Conservation (phyloP, 2,888 invertebrate genomes). For the Andricus curvator region DNA sequence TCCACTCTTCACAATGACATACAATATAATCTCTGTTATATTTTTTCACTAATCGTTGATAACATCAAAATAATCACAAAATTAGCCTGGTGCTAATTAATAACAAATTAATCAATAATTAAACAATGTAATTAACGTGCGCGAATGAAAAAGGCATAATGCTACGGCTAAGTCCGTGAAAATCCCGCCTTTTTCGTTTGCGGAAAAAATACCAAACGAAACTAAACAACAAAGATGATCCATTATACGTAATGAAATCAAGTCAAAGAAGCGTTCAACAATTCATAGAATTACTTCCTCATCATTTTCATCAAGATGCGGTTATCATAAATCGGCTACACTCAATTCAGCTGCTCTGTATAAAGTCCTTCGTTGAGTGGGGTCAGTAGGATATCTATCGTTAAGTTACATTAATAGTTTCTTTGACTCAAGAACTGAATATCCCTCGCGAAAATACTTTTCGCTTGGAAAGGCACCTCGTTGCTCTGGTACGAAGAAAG, state of each 20-base stretch:
- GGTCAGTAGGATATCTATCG: slow-evolving; percentile 54
- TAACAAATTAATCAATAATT: slow-evolving; percentile 67
- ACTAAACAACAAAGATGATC: slow-evolving; percentile 73
- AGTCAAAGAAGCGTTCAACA: slow-evolving; percentile 68
- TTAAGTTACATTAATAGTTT: slow-evolving; percentile 46
- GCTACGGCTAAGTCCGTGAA: slow-evolving; percentile 4
- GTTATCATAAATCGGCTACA: slow-evolving; percentile 62
- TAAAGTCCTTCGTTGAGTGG: slow-evolving; percentile 55
- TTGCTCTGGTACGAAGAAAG: slow-evolving; percentile 62
- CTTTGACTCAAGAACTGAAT: slow-evolving; percentile 27
- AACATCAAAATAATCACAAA: slow-evolving; percentile 71
- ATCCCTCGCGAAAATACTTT: slow-evolving; percentile 28
- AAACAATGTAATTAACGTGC: slow-evolving; percentile 58
- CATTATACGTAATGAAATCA: slow-evolving; percentile 74
- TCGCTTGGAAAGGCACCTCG: slow-evolving; percentile 65
- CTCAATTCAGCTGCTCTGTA: slow-evolving; percentile 61
- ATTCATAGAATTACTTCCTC: slow-evolving; percentile 61
- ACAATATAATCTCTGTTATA: slow-evolving; percentile 72
- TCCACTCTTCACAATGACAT: slow-evolving; percentile 62
- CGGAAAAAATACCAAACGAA: slow-evolving; percentile 62
- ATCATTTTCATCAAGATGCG: slow-evolving; percentile 61
- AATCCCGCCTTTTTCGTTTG: slow-evolving; percentile 29
- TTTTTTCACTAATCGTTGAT: slow-evolving; percentile 64
- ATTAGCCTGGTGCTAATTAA: slow-evolving; percentile 64
- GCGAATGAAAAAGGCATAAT: slow-evolving; percentile 35